phyloP scores from a whole-genome alignment of 2,888 invertebrate species.

The Andricus curvator region DNA sequence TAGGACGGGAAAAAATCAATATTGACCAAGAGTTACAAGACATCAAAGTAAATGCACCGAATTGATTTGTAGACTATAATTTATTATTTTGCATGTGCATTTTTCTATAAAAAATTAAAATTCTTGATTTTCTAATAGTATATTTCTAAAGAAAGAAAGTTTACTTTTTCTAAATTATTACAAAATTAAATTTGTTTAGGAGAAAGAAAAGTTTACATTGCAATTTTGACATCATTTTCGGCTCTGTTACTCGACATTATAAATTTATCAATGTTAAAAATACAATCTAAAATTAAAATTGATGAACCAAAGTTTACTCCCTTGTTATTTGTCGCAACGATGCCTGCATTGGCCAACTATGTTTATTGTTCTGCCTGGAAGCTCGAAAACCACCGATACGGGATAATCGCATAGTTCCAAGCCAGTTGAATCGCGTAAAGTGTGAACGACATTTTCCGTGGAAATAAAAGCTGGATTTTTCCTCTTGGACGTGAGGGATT shows the following conservation, averaged over 20 bases:
- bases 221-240: not conserved
- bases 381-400: constrained; percentile 10
- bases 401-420: constrained; percentile 22
- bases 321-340: not conserved
- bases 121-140: too few relatives aligned
- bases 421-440: constrained; percentile 10
- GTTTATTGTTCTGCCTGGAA: constrained; percentile 16
- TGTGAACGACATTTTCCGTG: not conserved
- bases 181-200: too few relatives aligned
- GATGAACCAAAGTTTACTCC: not conserved
- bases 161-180: too few relatives aligned
- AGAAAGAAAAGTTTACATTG: not conserved
- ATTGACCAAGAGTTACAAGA: too few relatives aligned
- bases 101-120: too few relatives aligned
- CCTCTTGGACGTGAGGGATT: not conserved
- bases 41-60: too few relatives aligned
- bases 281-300: not conserved
- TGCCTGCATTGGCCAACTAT: not conserved
- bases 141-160: too few relatives aligned
- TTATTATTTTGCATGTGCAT: too few relatives aligned
- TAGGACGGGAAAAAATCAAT: too few relatives aligned
- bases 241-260: not conserved
- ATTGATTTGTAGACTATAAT: too few relatives aligned
- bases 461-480: constrained; percentile 28
- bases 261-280: not conserved